Evolutionary conservation across 2,888 invertebrate genomes (phyloP).

Genomic region (Hypena proboscidalis): DNA sequence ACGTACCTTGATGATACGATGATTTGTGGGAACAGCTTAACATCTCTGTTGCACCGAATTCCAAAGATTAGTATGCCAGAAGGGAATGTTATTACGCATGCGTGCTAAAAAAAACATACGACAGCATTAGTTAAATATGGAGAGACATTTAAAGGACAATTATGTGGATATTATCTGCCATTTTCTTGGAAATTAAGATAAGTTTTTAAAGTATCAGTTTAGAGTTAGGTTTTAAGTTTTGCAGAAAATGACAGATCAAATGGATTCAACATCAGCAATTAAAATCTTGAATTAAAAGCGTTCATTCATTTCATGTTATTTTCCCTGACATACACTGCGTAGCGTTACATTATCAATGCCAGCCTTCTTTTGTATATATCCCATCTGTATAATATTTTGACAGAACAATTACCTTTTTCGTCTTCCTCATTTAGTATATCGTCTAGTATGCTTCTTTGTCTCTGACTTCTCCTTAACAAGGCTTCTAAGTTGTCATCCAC

Average conservation of each 20-base stretch:
- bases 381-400: constrained; percentile 63
- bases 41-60: constrained; percentile 69
- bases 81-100: constrained; percentile 86
- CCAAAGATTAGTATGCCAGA: constrained; percentile 85
- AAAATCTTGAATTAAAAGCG: constrained; percentile 57
- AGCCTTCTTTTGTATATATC: constrained; percentile 59
- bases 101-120: constrained; percentile 85
- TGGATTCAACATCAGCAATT: constrained; percentile 55
- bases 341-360: constrained; percentile 74
- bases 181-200: constrained; percentile 41
- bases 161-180: constrained; percentile 51
- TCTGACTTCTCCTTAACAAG: constrained; percentile 87
- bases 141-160: constrained; percentile 48
- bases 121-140: constrained; percentile 73
- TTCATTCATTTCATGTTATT: constrained; percentile 54
- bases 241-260: constrained; percentile 59
- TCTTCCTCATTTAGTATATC: constrained; percentile 88
- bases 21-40: constrained; percentile 53
- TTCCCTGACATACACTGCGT: constrained; percentile 63
- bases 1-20: constrained; percentile 72
- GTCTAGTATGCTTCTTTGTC: constrained; percentile 89
- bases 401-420: constrained; percentile 81
- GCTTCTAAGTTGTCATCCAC: constrained; percentile 87
- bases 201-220: constrained; percentile 6
- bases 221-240: constrained; percentile 12